Evolutionary conservation across 2,888 invertebrate genomes (phyloP).

Genomic region (Perithous albicinctus): DNA sequence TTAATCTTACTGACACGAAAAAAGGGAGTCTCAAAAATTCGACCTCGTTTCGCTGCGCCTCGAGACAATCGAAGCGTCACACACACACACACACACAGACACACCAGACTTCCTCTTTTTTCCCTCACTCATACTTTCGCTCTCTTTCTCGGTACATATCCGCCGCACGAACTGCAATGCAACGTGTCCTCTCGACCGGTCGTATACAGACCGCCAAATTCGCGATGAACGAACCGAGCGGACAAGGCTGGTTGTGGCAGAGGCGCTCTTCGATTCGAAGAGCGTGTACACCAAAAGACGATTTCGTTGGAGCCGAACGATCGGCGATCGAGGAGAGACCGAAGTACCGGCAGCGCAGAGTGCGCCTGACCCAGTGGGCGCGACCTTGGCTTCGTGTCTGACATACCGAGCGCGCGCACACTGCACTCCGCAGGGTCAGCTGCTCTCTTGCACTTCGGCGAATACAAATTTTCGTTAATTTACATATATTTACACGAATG

Average conservation of each 20-base stretch:
- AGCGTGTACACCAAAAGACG: conserved; percentile 9
- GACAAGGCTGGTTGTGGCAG: no score
- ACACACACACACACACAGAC: no score
- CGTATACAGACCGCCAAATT: conserved; percentile 18
- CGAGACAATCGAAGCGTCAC: conserved; percentile 52
- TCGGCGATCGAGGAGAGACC: conserved; percentile 13
- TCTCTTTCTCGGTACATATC: conserved; percentile 50
- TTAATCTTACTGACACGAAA: conserved; percentile 12
- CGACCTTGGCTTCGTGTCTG: conserved; percentile 75
- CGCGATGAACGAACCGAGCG: conserved; percentile 24
- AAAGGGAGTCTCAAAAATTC: conserved; percentile 71
- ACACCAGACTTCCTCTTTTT: conserved; percentile 45
- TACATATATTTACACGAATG: conserved; percentile 11
- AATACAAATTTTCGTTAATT: conserved; percentile 36
- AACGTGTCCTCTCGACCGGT: conserved; percentile 1
- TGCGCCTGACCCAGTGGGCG: conserved; percentile 79
- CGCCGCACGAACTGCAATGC: neutral
- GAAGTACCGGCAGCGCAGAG: conserved; percentile 64
- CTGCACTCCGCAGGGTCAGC: conserved; percentile 61
- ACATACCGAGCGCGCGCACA: conserved; percentile 54
- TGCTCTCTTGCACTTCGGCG: conserved; percentile 31
- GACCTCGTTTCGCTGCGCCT: conserved; percentile 62
- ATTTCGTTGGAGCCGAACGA: conserved; percentile 9
- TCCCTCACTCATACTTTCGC: conserved; percentile 53
- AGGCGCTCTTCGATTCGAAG: no score